Evolutionary conservation across 2,113 vertebrate species (phyloP).

Genomic region (Hyla sarda): DNA sequence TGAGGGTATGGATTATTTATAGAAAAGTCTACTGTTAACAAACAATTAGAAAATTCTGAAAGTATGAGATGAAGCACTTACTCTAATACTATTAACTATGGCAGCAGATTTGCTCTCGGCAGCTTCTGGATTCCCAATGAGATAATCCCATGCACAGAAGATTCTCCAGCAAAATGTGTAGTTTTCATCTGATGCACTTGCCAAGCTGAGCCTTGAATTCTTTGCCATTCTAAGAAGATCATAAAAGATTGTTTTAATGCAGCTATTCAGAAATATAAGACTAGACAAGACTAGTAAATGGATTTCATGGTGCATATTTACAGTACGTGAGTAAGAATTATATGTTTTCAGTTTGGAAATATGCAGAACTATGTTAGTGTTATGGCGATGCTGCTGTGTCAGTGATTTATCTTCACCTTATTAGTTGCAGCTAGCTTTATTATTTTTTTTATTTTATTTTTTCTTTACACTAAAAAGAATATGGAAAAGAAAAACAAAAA

Average conservation of each 20-base stretch:
- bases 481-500: no score
- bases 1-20: not conserved
- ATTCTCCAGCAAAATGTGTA: conserved; percentile 97
- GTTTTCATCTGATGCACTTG: conserved; percentile 92
- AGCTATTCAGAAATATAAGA: not conserved
- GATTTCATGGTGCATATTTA: not conserved
- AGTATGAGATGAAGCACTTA: conserved; percentile 64
- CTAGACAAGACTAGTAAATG: not conserved
- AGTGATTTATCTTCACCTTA: no score
- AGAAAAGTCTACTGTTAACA: not conserved
- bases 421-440: no score
- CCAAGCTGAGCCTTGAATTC: conserved; percentile 93
- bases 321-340: not conserved
- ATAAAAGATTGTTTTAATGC: not conserved
- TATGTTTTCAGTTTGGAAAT: not conserved
- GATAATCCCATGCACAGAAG: conserved; percentile 98
- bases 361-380: no score
- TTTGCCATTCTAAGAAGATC: conserved; percentile 88
- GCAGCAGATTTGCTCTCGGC: conserved; percentile 97
- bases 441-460: no score
- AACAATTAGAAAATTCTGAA: not conserved
- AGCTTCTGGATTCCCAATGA: conserved; percentile 95
- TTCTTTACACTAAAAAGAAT: no score
- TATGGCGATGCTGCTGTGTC: no score
- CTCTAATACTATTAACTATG: conserved; percentile 94